A percentile compares a stretch with the other conserved stretches of the same genome.
Evolutionary conservation across 2,797 vertebrate species (phyloP).

Genomic region (Mormyrus proboscirostris): DNA sequence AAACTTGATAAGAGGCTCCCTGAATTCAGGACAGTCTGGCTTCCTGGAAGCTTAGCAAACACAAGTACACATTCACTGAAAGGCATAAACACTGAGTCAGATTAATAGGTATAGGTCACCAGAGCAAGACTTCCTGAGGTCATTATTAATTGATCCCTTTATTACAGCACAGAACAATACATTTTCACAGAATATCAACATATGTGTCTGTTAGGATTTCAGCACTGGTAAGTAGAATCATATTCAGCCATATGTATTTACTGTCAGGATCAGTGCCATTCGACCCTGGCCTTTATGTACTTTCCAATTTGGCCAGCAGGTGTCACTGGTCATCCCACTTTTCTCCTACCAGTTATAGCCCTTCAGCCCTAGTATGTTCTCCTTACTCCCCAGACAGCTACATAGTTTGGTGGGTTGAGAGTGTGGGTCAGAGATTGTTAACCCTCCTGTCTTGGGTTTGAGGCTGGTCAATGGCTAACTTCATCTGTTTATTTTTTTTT

Average conservation of each 20-base stretch:
- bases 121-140: not conserved
- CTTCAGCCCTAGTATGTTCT: not conserved
- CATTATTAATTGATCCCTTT: not conserved
- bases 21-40: constrained; percentile 90
- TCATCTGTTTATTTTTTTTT: not conserved
- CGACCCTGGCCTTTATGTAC: not conserved
- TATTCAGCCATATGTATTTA: not conserved
- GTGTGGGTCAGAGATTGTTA: no score
- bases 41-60: constrained; percentile 58
- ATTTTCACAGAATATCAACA: not conserved
- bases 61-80: not conserved
- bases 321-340: not conserved
- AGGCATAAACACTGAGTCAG: not conserved
- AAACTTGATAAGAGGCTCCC: constrained; percentile 80
- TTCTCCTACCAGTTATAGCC: not conserved
- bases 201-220: not conserved
- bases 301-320: not conserved
- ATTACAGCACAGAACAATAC: not conserved
- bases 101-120: not conserved
- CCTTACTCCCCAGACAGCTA: not conserved
- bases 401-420: not conserved
- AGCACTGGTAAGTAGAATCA: not conserved
- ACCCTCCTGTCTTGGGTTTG: not conserved
- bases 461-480: not conserved
- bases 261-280: not conserved